phyloP scores from a whole-genome alignment of 2,797 vertebrate species.

The Odontamblyopus lacepedii region DNA sequence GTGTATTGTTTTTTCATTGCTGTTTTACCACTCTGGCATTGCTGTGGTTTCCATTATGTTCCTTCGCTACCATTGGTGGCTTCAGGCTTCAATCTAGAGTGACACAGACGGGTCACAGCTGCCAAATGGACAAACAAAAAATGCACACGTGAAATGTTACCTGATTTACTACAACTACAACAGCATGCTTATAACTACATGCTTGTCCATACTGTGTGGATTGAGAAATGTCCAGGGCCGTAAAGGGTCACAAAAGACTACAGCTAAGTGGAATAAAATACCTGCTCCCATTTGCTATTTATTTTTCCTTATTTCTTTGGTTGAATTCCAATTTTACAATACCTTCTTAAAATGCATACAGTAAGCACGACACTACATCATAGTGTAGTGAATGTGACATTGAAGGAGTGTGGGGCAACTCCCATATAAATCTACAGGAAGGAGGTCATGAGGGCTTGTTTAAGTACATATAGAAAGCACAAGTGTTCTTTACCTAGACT shows the following conservation, averaged over 20 bases:
- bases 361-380: conserved; percentile 41
- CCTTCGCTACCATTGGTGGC: conserved; percentile 29
- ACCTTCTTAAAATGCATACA: conserved; percentile 23
- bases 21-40: conserved; percentile 14
- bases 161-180: neutral
- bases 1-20: conserved; percentile 20
- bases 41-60: conserved; percentile 23
- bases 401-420: conserved; percentile 26
- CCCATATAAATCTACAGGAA: conserved; percentile 37
- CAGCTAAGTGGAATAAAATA: conserved; percentile 1
- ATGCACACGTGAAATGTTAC: neutral
- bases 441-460: conserved; percentile 25
- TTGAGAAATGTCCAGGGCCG: neutral
- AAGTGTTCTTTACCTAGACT: neutral
- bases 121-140: neutral
- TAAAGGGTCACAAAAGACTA: neutral
- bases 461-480: conserved; percentile 20
- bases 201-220: neutral
- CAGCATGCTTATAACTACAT: neutral
- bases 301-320: conserved; percentile 2
- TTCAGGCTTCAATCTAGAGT: conserved; percentile 35
- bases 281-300: conserved; percentile 5
- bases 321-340: conserved; percentile 15
- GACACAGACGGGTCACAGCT: neutral
- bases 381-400: conserved; percentile 26